Evolutionary conservation across 1,140 invertebrate genomes (phyloP), one percentile per base, ranked within the genome.

Genomic region (Ostrea edulis): DNA sequence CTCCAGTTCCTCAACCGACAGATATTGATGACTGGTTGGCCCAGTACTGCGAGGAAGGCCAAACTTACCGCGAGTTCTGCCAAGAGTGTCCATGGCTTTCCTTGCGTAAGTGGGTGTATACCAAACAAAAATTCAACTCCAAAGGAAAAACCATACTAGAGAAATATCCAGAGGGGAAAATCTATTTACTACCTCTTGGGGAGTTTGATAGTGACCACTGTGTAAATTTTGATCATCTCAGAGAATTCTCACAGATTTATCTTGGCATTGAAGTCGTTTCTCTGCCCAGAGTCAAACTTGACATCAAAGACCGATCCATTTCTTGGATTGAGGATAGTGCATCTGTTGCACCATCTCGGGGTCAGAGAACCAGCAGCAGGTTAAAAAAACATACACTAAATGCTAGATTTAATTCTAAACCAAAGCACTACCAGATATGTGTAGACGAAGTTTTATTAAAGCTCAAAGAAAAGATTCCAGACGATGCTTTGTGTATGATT

Each of bases 11-110:
- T 11, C 81, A 88, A 3, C 93, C 93, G 17, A 92, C 90, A 53
- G 84, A 71, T 85, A 88, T 91, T 22, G 91, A 93, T 89, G 94
- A 94, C 82, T 94, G 94, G 94, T 81, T 94, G 54, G 93, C 93
- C 2, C 93, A 93, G 82, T 94, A 93, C 89, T 89, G 89, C 82
- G 94, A 93, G 71, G 92, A 91, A 58, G 92, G 93, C 7, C 94
- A 94, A 87, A 93, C 91, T 25, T 94, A 88, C 82, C 55, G 58
- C 29, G 55, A 92, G 71, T 94, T 92, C 87, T 58, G 91, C 8
- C 29, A 90, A 25, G 90, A 92, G 83, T 91, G 91, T 90, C 92
- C 93, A 68, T 93, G 92, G 92, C 82, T 93, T 2, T 92, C 91
- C 17, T 87, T 35, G 11, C 90, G 90, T 17, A 92, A 92, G 84